Base-by-base conservation (phyloP, 2,113 vertebrate genomes). In the Ctenomys sociabilis region DNA sequence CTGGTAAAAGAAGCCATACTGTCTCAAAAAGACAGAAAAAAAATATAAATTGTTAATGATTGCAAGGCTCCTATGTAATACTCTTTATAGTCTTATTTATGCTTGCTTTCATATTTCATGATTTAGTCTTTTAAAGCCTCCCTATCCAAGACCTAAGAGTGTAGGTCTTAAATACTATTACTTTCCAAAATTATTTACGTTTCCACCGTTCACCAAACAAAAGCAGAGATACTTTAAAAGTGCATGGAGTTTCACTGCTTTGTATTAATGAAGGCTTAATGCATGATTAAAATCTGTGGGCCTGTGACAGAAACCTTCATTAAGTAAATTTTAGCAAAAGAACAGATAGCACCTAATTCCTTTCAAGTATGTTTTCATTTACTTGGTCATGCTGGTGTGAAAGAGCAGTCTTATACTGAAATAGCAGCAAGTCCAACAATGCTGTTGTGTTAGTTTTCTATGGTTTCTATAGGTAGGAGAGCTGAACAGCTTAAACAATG, bases 371-470 rank as follows among this genome's bases (percentile, higher is more conserved):
- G 17, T 21, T 89, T 64, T 45, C 73, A 52, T 70, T 70, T 11
- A 28, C 35, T 52, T 78, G 32, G 32, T 26, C 59, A 19, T 8
- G 3, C n/a, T 72, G 61, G 11, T 82, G 87, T 87, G 28, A 40
- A 75, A 78, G 82, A 11, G 43, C 1, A 16, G 14, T 8, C 13
- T 30, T 81, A 73, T 21, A 52, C 10, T 40, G 90, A 49, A 59
- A 17, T 11, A 22, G 1, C 63, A 43, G 30, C 14, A 37, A 12
- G 1, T 16, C 5, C 5, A 45, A 1, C 3, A 4, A 30, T 14
- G 13, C 11, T 40, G 2, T 9, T 30, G 10, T 66, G 1, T 49
- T 28, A 2, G 2, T 43, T 52, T 88, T 1, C 84, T 4, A 43
- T 72, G 32, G 24, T 22, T 78, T 7, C 49, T 40, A 1, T 37